Base-by-base conservation (phyloP, 2,113 vertebrate genomes). In the Colius striatus region DNA sequence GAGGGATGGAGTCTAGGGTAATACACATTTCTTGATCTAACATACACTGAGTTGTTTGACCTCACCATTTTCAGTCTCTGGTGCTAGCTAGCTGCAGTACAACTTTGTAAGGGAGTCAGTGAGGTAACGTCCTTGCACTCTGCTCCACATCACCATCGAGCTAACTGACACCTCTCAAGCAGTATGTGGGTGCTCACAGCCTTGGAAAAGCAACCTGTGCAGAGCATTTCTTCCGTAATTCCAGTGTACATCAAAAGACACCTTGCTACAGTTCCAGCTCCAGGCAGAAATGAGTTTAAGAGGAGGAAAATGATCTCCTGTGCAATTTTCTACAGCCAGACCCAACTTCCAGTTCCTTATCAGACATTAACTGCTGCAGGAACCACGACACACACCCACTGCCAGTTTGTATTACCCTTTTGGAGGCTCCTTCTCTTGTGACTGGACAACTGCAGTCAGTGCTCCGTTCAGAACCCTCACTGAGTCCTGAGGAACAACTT, bases 21-120 rank as follows among this genome's bases (percentile, higher is more conserved):
- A 78, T 7, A 81, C 7, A 3, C 0, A 2, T 16, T 47, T 53
- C 4, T n/a, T 38, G 14, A 30, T 61, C 16, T 55, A 6, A 48
- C 11, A 14, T 14, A 8, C 1, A 3, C 55, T 1, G 0, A 27
- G 25, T 13, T 45, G 21, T 14, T 13, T 30, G 32, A 63, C 23
- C 23, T 77, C 43, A 18, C 18, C 10, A 5, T 47, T 57, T 61
- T 8, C 50, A 16, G 43, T 19, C 61, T 27, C 38, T 60, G 12
- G 15, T 4, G 36, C 29, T 34, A 19, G 21, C n/a, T 68, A 79
- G 7, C 61, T 83, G 18, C 41, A 48, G 0, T 6, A 26, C 26
- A 27, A 12, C 32, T 73, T 38, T 3, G 10, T 3, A 38, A 51
- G 54, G 34, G 65, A 63, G 20, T 6, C 51, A 45, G 84, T 5